Percentiles rank a stretch among this genome's conserved stretches.
phyloP scores from a whole-genome alignment of 2,888 invertebrate species.

The Clusia tigrina region DNA sequence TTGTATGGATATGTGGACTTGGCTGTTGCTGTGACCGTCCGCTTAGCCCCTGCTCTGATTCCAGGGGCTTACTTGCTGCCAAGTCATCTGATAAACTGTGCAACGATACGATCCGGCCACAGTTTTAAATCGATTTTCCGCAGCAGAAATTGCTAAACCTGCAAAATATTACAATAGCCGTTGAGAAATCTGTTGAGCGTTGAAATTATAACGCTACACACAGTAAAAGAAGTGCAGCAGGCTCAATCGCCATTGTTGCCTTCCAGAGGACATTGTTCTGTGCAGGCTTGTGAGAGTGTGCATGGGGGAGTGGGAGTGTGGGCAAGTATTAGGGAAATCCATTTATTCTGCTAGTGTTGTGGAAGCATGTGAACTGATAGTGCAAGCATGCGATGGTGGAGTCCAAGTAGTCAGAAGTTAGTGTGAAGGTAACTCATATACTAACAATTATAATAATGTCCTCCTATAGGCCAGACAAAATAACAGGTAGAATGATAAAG shows the following conservation, averaged over 20 bases:
- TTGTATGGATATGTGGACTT: background rate
- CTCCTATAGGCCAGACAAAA: too few relatives aligned
- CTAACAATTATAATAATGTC: too few relatives aligned
- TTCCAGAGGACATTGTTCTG: background rate
- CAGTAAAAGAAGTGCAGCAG: background rate
- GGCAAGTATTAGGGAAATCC: too few relatives aligned
- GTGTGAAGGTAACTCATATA: too few relatives aligned
- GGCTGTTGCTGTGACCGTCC: background rate
- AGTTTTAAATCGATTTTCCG: too few relatives aligned
- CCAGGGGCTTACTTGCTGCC: conserved; percentile 15
- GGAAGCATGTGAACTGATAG: too few relatives aligned
- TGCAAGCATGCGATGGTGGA: too few relatives aligned
- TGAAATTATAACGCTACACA: conserved; percentile 12
- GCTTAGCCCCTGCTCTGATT: background rate
- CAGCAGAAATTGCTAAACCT: conserved; percentile 4
- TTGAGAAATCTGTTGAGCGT: conserved; percentile 9
- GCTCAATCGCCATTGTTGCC: too few relatives aligned
- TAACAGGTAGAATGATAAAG: too few relatives aligned
- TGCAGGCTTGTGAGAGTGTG: background rate
- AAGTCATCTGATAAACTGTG: conserved; percentile 22
- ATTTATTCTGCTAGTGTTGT: background rate
- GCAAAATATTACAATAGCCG: background rate
- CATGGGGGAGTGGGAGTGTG: too few relatives aligned
- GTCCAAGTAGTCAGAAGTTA: too few relatives aligned
- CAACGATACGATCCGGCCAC: background rate